Percentiles rank a stretch among this genome's conserved stretches.
These are phyloP conservation scores for Tachysurus vachellii DNA, from an alignment of 2,113 vertebrate species.

Conservation along the genomic window DNA sequence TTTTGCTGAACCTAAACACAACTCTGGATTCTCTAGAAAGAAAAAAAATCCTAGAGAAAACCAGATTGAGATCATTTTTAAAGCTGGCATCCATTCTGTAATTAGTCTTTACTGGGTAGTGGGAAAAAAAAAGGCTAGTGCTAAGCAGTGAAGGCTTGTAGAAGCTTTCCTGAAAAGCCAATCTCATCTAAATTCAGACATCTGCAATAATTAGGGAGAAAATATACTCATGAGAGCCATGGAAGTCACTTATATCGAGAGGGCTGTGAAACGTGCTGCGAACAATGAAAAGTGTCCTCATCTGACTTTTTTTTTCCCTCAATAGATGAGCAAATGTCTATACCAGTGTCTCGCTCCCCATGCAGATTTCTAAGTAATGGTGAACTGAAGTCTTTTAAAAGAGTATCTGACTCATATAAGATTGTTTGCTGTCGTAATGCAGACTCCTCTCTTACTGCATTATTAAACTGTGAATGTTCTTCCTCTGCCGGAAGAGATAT, in stretches of 20 bases:
- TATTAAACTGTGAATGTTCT: slow-evolving; percentile 73
- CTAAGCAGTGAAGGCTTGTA: slow-evolving; percentile 38
- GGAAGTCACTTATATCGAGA: slow-evolving; percentile 47
- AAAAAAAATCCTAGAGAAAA: slow-evolving; percentile 32
- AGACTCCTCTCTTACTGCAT: slow-evolving; percentile 59
- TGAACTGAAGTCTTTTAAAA: slow-evolving; percentile 61
- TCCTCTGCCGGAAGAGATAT: slow-evolving; percentile 55
- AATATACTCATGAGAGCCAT: slow-evolving; percentile 54
- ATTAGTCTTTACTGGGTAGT: slow-evolving; percentile 55
- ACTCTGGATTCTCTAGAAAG: slow-evolving; percentile 18
- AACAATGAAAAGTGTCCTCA: slow-evolving; percentile 59
- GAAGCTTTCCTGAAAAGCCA: slow-evolving; percentile 47
- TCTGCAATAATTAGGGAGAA: slow-evolving; percentile 57
- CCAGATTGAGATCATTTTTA: slow-evolving; percentile 40
- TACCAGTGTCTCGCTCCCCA: slow-evolving; percentile 39
- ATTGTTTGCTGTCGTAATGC: slow-evolving; percentile 55
- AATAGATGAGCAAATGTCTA: slow-evolving; percentile 47
- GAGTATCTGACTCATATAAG: slow-evolving; percentile 51
- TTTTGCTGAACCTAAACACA: slow-evolving; percentile 47
- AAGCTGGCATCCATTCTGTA: slow-evolving; percentile 45
- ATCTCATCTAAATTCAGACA: slow-evolving; percentile 52
- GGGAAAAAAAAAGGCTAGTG: slow-evolving; percentile 23
- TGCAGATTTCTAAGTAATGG: slow-evolving; percentile 62
- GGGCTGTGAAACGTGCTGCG: slow-evolving; percentile 51
- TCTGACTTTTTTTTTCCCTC: slow-evolving; percentile 46